Base-by-base conservation (phyloP, 2,113 vertebrate species). In the Conger conger region DNA sequence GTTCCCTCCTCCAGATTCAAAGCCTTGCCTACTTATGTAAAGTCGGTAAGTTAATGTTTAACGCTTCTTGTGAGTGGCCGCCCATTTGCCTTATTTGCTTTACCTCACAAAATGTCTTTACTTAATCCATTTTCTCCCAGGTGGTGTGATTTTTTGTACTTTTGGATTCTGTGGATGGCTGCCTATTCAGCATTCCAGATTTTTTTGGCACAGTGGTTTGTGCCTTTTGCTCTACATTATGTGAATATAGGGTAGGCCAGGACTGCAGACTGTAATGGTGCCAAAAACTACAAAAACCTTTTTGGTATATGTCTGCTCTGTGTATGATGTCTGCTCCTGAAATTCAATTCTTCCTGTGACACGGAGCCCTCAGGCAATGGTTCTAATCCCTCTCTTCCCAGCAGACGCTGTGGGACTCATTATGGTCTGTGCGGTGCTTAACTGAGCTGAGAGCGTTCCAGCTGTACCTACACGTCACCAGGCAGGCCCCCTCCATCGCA, bases 121-220 rank as follows among this genome's bases (percentile, higher is more conserved):
- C 81, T 82, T 82, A 1, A 60, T 23, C 20, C 36, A n/a, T 82
- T 54, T 60, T 50, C 33, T 38, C 63, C 16, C 45, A 18, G 63
- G 81, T 54, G 37, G 63, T 36, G 63, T 82, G 54, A 63, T 82
- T 60, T n/a, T 82, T 82, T 82, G 81, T 82, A 82, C 81, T 82
- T 82, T 82, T 82, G 81, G 54, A 63, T 82, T 82, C 81, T 82
- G 53, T 82, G 68, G 68, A 82, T 82, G 54, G 53, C 60, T 63
- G 60, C 33, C 60, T 57, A 82, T 82, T 82, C 35, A 82, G 38
- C 53, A 63, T 63, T 63, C 27, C 4, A 27, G 57, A 63, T 63
- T 63, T 50, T 42, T 50, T 50, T 50, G 45, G 7, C 45, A 11
- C 2, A 63, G 23, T 20, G 0, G 1, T 63, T 20, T 6, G 18